A percentile compares a stretch with the other conserved stretches of the same genome.
Conservation (phyloP, 2,888 invertebrate species). For the Nowickia ferox region DNA sequence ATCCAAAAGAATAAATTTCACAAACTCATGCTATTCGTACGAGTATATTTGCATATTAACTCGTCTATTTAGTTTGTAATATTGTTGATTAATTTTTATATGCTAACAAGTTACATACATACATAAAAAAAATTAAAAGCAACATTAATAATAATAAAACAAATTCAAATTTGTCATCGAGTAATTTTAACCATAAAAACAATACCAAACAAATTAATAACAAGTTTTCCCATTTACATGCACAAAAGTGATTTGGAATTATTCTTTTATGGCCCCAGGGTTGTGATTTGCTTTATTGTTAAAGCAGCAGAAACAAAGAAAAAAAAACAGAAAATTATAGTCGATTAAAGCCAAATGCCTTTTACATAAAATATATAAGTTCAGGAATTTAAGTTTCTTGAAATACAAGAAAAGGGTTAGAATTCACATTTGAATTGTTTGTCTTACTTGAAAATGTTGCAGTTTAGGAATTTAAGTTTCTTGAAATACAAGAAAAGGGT, state of each 20-base stretch:
- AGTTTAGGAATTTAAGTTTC: neutral
- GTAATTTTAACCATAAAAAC: constrained; percentile 61
- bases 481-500: neutral
- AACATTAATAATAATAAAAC: constrained; percentile 19
- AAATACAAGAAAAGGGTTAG: neutral
- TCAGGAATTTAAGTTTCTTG: neutral
- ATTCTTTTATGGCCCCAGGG: constrained; percentile 27
- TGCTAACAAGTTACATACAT: constrained; percentile 11
- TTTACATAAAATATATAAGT: neutral
- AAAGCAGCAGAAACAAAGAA: neutral
- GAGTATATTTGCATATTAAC: constrained; percentile 54
- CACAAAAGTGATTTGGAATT: constrained; percentile 42
- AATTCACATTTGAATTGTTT: too few species aligned
- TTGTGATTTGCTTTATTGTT: constrained; percentile 26
- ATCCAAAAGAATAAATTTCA: constrained; percentile 32
- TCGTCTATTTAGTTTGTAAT: constrained; percentile 14
- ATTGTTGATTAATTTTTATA: constrained; percentile 7
- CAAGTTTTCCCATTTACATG: constrained; percentile 55
- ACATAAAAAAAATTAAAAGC: neutral
- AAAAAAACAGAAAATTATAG: neutral
- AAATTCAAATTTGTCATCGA: constrained; percentile 55
- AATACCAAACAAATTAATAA: constrained; percentile 64
- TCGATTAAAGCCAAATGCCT: neutral
- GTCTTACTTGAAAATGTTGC: too few species aligned
- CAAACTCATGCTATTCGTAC: constrained; percentile 42